These are phyloP conservation scores for Melangyna quadrimaculata DNA, from an alignment of 2,888 invertebrate genomes.

Conservation along the genomic window DNA sequence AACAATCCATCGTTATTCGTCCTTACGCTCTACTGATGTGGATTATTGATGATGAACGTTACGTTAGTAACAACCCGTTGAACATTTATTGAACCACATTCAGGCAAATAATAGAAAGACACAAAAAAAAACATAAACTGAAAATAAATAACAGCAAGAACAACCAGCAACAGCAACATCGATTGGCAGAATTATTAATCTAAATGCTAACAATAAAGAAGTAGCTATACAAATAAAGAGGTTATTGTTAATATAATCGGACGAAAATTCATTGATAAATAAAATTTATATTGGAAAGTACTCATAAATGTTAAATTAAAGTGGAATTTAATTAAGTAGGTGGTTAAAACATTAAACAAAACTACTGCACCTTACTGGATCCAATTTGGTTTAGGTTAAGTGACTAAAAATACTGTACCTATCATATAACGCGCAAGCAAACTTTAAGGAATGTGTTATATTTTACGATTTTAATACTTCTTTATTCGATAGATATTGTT, in stretches of 20 bases:
- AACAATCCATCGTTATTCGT: conserved; percentile 60
- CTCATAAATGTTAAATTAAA: background rate
- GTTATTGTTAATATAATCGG: background rate
- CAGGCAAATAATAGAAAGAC: background rate
- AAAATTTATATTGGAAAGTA: background rate
- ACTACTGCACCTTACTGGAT: no score
- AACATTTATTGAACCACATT: conserved; percentile 55
- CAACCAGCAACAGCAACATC: background rate
- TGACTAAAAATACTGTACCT: no score
- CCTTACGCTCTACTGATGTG: conserved; percentile 63
- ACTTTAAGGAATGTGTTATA: no score
- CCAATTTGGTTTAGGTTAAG: no score
- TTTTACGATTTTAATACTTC: no score
- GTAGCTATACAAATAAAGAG: background rate
- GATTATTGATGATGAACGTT: conserved; percentile 66
- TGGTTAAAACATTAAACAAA: no score
- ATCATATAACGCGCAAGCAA: no score
- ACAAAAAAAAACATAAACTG: background rate
- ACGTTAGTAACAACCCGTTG: conserved; percentile 62
- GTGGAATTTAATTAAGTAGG: no score
- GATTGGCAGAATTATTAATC: conserved; percentile 18
- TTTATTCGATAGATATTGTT: no score
- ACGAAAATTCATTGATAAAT: background rate
- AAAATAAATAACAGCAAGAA: conserved; percentile 6
- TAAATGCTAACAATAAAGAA: conserved; percentile 22